phyloP scores from a whole-genome alignment of 2,888 invertebrate genomes.

The Nomada ruficornis region DNA sequence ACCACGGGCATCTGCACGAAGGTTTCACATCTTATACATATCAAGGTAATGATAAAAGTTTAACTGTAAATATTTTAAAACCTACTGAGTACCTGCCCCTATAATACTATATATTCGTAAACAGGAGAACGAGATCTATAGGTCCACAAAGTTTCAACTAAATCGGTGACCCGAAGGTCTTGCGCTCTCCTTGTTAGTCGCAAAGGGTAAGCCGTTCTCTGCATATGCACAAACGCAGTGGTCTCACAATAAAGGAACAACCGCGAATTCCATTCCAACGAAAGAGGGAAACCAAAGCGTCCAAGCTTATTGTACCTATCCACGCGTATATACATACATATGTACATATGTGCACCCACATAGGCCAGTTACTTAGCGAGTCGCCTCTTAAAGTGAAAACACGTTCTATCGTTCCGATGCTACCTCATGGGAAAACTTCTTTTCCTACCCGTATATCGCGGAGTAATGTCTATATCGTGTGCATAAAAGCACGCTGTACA shows the following conservation, averaged over 20 bases:
- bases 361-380: slow-evolving; percentile 14
- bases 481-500: slow-evolving; percentile 27
- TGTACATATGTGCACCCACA: too few species aligned
- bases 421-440: slow-evolving; percentile 38
- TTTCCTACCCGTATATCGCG: slow-evolving; percentile 13
- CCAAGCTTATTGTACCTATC: slow-evolving; percentile 19
- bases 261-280: slow-evolving; percentile 39
- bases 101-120: too few species aligned
- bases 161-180: too few species aligned
- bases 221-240: not conserved
- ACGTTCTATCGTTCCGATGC: slow-evolving; percentile 46
- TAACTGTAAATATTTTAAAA: too few species aligned
- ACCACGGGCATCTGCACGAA: too few species aligned
- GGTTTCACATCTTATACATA: too few species aligned
- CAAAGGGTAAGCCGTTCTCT: not conserved
- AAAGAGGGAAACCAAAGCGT: not conserved
- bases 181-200: not conserved
- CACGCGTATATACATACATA: not conserved
- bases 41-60: too few species aligned
- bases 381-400: slow-evolving; percentile 35
- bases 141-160: too few species aligned
- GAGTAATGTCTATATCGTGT: slow-evolving; percentile 14
- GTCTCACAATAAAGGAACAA: slow-evolving; percentile 18
- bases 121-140: too few species aligned
- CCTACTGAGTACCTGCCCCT: too few species aligned